Base-by-base conservation (phyloP, 2,888 invertebrate species). In the Urechis unicinctus region DNA sequence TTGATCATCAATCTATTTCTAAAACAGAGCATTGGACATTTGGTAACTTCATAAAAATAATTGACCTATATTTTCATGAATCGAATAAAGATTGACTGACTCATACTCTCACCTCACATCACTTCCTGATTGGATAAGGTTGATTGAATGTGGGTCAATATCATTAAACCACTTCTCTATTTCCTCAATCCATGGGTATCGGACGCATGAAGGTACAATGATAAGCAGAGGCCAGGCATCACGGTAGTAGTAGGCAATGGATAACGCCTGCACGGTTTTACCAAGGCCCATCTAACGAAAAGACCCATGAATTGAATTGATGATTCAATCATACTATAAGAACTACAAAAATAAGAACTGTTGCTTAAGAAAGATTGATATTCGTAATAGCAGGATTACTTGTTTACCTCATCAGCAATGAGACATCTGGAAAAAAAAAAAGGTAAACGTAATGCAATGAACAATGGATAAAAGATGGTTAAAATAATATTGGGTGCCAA, bases 241-340 rank as follows among this genome's bases (percentile, higher is more conserved):
- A 21, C 58, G 62, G 61, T 73, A 75, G 58, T 66, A 70, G 52
- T 65, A 70, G 1, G 75, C 72, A 6, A 72, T 65, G 17, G 69
- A 68, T 42, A 75, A 65, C 3, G 75, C 75, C 53, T 75, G 75
- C 13, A 75, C 50, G 1, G 75, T 75, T 61, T 80, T 81, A 3
- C 80, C 80, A 6, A 80, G 68, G 24, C 80, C 80, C 80, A 80
- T 80, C 71, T 80, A 61, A 25, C n/a, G n/a, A n/a, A n/a, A n/a
- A n/a, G n/a, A n/a, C n/a, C n/a, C n/a, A n/a, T n/a, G n/a, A n/a
- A n/a, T 9, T 13, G 22, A n/a, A 9, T 22, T 43, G n/a, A 47
- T 48, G 3, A 49, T 22, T 50, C 6, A 47, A n/a, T 47, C 22
- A 47, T 4, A 26, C 17, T 3, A 21, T 22, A 25, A 29, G 13